These are phyloP conservation scores for Leuciscus waleckii DNA, from an alignment of 2,797 vertebrate species.

Conservation along the genomic window DNA sequence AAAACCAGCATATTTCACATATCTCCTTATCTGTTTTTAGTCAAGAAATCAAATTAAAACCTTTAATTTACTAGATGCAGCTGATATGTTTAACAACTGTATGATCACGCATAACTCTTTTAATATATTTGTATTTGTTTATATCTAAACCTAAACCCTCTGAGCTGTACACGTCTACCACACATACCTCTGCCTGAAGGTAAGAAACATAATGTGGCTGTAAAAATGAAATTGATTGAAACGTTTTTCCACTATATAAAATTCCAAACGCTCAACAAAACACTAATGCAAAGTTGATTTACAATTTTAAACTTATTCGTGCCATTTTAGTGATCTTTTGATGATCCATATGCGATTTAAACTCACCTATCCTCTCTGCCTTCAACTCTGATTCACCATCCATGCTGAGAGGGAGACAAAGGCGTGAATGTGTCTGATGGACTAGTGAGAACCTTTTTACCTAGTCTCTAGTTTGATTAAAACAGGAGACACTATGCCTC, in stretches of 20 bases:
- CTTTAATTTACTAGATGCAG: background rate
- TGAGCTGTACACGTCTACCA: background rate
- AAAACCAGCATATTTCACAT: background rate
- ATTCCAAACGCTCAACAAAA: background rate
- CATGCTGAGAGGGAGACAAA: conserved; percentile 29
- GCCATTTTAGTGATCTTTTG: background rate
- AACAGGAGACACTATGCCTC: background rate
- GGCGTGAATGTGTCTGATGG: no score
- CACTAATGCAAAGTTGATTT: background rate
- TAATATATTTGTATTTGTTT: background rate
- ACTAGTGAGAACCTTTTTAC: background rate
- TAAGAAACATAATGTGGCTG: background rate
- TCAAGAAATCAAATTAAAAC: background rate
- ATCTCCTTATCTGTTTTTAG: background rate
- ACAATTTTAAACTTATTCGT: background rate
- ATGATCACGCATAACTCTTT: background rate
- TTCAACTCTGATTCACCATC: conserved; percentile 1
- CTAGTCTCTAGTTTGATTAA: background rate
- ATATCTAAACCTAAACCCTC: background rate
- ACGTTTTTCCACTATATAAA: background rate
- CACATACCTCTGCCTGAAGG: background rate
- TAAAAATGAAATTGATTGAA: background rate
- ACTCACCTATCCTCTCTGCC: background rate
- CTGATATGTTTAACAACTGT: background rate
- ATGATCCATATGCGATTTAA: conserved; percentile 7